phyloP scores from a whole-genome alignment of 2,113 vertebrate species.

The Pachyramphus minor region DNA sequence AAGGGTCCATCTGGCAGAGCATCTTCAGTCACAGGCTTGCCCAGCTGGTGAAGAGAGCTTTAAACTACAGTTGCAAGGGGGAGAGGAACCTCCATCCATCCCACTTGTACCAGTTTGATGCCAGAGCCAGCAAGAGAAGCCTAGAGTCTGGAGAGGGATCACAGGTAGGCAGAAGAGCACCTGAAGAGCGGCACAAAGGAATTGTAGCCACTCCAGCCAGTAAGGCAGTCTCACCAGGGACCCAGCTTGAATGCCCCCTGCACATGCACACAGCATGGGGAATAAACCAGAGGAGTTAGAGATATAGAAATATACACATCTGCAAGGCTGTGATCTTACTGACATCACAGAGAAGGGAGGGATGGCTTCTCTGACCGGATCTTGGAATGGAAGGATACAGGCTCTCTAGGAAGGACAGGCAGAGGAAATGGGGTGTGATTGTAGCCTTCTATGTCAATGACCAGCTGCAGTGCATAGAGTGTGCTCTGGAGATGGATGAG shows the following conservation, averaged over 20 bases:
- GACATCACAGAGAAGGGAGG: neutral
- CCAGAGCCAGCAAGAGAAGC: neutral
- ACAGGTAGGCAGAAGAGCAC: neutral
- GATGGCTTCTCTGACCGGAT: neutral
- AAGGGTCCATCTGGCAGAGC: neutral
- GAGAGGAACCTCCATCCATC: neutral
- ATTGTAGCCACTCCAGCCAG: neutral
- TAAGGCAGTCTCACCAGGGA: neutral
- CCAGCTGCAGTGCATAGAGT: neutral
- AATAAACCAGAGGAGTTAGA: neutral
- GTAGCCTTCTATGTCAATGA: neutral
- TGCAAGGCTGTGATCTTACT: neutral
- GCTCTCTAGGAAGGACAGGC: neutral
- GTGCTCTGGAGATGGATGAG: neutral
- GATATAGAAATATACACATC: neutral
- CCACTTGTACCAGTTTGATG: neutral
- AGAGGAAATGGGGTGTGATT: neutral
- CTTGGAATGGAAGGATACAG: neutral
- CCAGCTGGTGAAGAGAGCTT: neutral
- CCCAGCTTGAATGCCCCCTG: neutral
- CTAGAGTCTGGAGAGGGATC: neutral
- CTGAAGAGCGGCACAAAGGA: neutral
- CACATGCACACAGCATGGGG: neutral
- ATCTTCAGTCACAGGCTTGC: neutral
- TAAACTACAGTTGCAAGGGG: neutral